Evolutionary conservation across 1,140 invertebrate species (phyloP).

Genomic region (Neodiprion lecontei): DNA sequence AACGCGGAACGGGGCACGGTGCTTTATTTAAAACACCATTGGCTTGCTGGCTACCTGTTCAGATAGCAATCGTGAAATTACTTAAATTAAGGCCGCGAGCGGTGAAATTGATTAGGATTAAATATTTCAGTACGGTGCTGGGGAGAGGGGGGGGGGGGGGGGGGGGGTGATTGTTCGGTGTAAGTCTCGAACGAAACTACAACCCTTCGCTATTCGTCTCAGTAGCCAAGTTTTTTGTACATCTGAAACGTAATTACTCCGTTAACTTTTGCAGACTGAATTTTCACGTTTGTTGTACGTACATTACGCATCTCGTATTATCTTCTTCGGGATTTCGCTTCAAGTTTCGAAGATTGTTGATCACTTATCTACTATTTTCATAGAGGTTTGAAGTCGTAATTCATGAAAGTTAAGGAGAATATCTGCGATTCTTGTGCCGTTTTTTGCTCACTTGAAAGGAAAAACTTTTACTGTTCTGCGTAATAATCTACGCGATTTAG

Average conservation of each 20-base stretch:
- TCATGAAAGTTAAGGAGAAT: too few relatives aligned
- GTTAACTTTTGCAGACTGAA: neutral
- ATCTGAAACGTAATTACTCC: neutral
- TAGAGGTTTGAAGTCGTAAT: too few relatives aligned
- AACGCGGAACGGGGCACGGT: constrained; percentile 10
- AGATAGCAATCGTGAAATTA: constrained; percentile 46
- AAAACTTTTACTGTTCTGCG: too few relatives aligned
- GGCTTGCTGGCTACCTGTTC: constrained; percentile 6
- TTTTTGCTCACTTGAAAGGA: too few relatives aligned
- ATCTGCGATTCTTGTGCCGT: too few relatives aligned
- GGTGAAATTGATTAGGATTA: constrained; percentile 30
- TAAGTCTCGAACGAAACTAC: neutral
- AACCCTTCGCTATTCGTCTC: neutral
- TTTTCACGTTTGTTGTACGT: neutral
- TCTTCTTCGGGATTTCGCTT: too few relatives aligned
- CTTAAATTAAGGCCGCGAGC: constrained; percentile 40
- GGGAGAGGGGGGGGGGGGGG: neutral
- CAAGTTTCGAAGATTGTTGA: too few relatives aligned
- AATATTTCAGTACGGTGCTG: constrained; percentile 30
- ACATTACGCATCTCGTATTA: too few relatives aligned
- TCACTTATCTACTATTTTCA: too few relatives aligned
- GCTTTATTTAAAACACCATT: constrained; percentile 50
- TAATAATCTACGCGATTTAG: too few relatives aligned
- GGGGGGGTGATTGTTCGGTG: neutral
- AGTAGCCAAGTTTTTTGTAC: neutral